Evolutionary conservation across 2,113 vertebrate species (phyloP).

Genomic region (Pholis gunnellus): DNA sequence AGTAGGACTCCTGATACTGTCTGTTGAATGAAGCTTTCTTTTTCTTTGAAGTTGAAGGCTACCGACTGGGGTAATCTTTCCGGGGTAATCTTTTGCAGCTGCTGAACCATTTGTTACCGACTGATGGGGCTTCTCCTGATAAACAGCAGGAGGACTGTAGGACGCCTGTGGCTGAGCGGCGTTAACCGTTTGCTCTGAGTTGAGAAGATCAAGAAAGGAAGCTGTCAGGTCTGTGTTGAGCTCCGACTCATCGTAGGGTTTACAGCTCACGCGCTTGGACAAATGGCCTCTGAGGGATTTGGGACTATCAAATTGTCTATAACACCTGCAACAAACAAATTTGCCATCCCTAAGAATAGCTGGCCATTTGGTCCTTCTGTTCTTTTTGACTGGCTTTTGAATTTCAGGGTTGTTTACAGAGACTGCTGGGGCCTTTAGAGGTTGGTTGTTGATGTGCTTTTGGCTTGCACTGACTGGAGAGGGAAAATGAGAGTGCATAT

Average conservation of each 20-base stretch:
- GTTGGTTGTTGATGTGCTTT: conserved; percentile 5
- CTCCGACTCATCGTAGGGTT: conserved; percentile 90
- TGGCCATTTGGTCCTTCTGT: conserved; percentile 93
- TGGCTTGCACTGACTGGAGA: conserved; percentile 64
- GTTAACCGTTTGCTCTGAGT: conserved; percentile 87
- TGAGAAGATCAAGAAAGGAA: conserved; percentile 91
- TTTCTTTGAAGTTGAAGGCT: no score
- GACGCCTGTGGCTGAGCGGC: conserved; percentile 81
- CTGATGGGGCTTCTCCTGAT: conserved; percentile 86
- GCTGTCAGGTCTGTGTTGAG: conserved; percentile 87
- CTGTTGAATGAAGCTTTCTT: no score
- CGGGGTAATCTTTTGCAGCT: no score
- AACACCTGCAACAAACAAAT: conserved; percentile 95
- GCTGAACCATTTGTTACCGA: conserved; percentile 82
- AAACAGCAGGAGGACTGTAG: conserved; percentile 79
- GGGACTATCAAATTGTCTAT: conserved; percentile 91
- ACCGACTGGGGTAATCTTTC: conserved; percentile 85
- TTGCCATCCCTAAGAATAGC: conserved; percentile 95
- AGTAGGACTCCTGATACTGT: no score
- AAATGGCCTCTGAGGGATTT: conserved; percentile 96
- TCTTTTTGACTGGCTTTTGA: conserved; percentile 86
- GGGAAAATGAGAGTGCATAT: conserved; percentile 76
- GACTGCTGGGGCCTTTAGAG: conserved; percentile 39
- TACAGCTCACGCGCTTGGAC: conserved; percentile 92
- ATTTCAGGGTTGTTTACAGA: conserved; percentile 74